Conservation (phyloP, 1,140 invertebrate genomes). For the Catajapyx aquilonaris region DNA sequence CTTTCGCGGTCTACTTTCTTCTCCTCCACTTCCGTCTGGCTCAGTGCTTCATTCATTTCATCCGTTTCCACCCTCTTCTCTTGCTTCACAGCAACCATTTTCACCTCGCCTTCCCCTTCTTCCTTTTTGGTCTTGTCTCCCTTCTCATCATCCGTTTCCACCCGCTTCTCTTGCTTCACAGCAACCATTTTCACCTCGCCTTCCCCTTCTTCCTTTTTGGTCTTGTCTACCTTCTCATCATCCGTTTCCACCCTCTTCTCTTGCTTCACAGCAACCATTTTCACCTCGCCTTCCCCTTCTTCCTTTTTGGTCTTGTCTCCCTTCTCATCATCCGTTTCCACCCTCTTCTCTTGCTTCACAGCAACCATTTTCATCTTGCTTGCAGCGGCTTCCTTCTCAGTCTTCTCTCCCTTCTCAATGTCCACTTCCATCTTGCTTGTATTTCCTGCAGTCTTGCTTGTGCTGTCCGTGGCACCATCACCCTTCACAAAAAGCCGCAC, state of each 20-base stretch:
- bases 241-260: neutral
- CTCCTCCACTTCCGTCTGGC: no score
- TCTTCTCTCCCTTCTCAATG: conserved; percentile 6
- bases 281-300: neutral
- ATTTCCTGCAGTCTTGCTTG: conserved; percentile 8
- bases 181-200: no score
- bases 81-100: no score
- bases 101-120: no score
- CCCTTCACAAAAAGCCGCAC: conserved; percentile 67
- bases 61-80: neutral
- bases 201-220: neutral
- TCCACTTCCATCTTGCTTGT: conserved; percentile 1
- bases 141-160: neutral
- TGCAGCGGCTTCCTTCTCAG: conserved; percentile 7
- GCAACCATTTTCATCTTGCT: no score
- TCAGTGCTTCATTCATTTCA: conserved; percentile 1
- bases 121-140: no score
- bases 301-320: neutral
- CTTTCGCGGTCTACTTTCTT: no score
- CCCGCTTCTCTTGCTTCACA: no score
- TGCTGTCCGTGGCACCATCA: conserved; percentile 25
- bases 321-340: conserved; percentile 1
- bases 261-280: conserved; percentile 1
- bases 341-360: conserved; percentile 3
- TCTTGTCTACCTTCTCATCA: conserved; percentile 2